Evolutionary conservation across 2,888 invertebrate species (phyloP).

Genomic region (Mechanitis messenoides): DNA sequence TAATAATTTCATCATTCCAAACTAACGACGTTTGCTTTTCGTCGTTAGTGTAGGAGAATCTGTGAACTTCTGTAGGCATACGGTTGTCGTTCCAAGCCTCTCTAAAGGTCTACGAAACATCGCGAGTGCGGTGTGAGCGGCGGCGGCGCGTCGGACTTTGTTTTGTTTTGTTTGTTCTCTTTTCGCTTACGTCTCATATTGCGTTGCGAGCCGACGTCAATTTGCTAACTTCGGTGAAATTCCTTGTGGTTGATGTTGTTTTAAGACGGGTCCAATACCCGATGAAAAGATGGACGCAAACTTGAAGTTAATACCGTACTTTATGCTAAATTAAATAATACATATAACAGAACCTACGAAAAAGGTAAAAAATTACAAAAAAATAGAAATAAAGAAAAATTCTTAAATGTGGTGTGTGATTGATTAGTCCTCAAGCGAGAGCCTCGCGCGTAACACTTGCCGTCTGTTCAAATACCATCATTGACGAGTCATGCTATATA

Average conservation of each 20-base stretch:
- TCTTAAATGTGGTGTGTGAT: slow-evolving; percentile 73
- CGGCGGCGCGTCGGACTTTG: slow-evolving; percentile 41
- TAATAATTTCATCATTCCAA: background rate
- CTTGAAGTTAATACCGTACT: slow-evolving; percentile 72
- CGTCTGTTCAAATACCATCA: slow-evolving; percentile 54
- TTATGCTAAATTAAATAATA: slow-evolving; percentile 72
- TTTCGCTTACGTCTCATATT: slow-evolving; percentile 63
- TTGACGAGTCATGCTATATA: background rate
- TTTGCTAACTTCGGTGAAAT: slow-evolving; percentile 52
- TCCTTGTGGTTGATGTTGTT: slow-evolving; percentile 52
- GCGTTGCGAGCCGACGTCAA: slow-evolving; percentile 49
- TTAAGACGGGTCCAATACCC: slow-evolving; percentile 50
- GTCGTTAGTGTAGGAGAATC: too few relatives aligned
- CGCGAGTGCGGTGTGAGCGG: slow-evolving; percentile 20
- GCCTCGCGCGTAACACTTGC: slow-evolving; percentile 66
- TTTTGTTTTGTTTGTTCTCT: slow-evolving; percentile 72
- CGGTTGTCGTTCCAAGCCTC: too few relatives aligned
- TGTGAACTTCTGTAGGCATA: too few relatives aligned
- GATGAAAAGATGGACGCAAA: slow-evolving; percentile 66
- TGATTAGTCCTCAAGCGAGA: slow-evolving; percentile 56
- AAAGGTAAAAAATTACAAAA: slow-evolving; percentile 60
- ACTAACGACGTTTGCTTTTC: background rate
- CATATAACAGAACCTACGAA: slow-evolving; percentile 44
- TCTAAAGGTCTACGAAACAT: background rate
- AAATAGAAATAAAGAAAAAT: slow-evolving; percentile 74